phyloP scores from a whole-genome alignment of 2,113 vertebrate species.

The Puffinus mauretanicus region DNA sequence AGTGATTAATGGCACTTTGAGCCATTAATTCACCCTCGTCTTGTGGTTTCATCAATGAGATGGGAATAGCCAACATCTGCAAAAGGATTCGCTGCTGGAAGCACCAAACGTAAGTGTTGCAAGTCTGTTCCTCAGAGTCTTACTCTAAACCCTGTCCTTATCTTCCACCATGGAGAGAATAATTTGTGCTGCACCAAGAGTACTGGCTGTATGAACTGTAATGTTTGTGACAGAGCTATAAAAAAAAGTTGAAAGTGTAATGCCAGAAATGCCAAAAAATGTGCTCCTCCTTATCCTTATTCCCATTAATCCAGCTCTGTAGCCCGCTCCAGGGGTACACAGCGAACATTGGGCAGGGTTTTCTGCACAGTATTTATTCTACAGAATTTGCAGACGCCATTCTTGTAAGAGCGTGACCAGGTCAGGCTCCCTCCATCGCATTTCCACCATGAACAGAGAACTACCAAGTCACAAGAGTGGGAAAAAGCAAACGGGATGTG shows the following conservation, averaged over 20 bases:
- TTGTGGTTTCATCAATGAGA: not conserved
- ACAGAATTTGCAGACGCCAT: not conserved
- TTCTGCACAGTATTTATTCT: not conserved
- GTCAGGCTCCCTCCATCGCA: not conserved
- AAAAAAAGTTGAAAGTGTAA: not conserved
- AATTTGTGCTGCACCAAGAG: not conserved
- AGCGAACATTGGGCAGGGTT: not conserved
- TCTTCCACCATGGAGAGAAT: not conserved
- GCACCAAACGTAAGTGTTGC: not conserved
- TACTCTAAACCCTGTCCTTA: not conserved
- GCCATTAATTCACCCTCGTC: not conserved
- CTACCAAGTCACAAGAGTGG: not conserved
- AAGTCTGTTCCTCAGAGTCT: not conserved
- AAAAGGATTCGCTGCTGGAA: not conserved
- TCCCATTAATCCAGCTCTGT: not conserved
- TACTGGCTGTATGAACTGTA: not conserved
- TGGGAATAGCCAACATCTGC: not conserved
- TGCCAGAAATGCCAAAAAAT: not conserved
- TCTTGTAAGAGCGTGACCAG: not conserved
- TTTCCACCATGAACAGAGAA: not conserved
- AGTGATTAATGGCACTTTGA: not conserved
- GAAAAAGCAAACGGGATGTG: not conserved
- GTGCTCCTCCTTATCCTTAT: not conserved
- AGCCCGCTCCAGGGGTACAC: not conserved
- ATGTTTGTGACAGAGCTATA: not conserved